These are phyloP conservation scores for Percina caprodes DNA, from an alignment of 2,113 vertebrate species.

Conservation along the genomic window DNA sequence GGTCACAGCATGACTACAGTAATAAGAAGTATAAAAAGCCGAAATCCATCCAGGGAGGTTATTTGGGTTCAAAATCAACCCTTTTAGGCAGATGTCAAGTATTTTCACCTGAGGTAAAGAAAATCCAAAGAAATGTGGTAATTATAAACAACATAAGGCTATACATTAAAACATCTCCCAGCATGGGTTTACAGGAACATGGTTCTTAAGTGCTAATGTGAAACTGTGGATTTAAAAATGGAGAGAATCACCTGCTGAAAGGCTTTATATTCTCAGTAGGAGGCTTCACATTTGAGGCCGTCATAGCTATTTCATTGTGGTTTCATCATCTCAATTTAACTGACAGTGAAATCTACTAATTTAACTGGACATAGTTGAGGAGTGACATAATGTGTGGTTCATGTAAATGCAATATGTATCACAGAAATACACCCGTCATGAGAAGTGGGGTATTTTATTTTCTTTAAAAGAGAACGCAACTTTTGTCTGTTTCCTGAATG, in stretches of 20 bases:
- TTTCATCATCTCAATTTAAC: constrained; percentile 42
- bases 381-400: not conserved
- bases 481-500: constrained; percentile 37
- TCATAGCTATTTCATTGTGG: constrained; percentile 21
- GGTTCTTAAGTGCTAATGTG: not conserved
- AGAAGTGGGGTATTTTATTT: not conserved
- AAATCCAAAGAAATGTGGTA: constrained; percentile 6
- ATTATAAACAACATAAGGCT: not conserved
- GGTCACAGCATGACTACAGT: no score
- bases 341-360: not conserved
- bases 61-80: not conserved
- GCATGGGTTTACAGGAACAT: not conserved
- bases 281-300: not conserved
- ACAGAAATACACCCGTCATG: not conserved
- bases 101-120: not conserved
- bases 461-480: constrained; percentile 15
- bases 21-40: no score
- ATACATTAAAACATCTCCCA: not conserved
- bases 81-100: not conserved
- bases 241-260: constrained; percentile 14
- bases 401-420: not conserved
- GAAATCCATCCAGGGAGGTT: no score
- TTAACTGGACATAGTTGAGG: not conserved
- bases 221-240: not conserved
- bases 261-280: not conserved